Evolutionary conservation across 2,888 invertebrate genomes (phyloP).

Genomic region (Epinotia nisella): DNA sequence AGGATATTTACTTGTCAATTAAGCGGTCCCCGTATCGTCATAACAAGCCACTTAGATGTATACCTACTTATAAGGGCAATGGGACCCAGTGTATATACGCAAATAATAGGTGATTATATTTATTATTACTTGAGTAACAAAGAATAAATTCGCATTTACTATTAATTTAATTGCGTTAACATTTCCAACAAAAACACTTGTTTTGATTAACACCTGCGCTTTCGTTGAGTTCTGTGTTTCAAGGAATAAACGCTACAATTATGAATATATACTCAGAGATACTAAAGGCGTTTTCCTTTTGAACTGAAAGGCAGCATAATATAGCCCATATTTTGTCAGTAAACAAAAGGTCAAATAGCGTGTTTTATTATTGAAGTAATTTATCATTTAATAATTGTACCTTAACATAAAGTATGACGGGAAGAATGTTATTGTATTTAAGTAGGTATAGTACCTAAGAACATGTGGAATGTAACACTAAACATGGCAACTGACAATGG

Average conservation of each 20-base stretch:
- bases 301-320: neutral
- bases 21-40: too few species aligned
- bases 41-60: neutral
- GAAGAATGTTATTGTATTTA: neutral
- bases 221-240: neutral
- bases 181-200: constrained; percentile 17
- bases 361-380: constrained; percentile 8
- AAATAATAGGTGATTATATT: neutral
- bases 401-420: neutral
- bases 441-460: neutral
- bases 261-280: neutral
- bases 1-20: too few species aligned
- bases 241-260: neutral
- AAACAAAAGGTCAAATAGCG: constrained; percentile 30
- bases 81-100: neutral
- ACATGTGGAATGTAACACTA: neutral
- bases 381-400: neutral
- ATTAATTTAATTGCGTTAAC: constrained; percentile 28
- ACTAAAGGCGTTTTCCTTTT: neutral
- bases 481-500: neutral
- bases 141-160: constrained; percentile 9
- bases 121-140: neutral
- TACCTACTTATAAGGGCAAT: too few species aligned
- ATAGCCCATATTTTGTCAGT: constrained; percentile 31
- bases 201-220: constrained; percentile 37